Base-by-base conservation (phyloP, 2,888 invertebrate genomes). In the Trypoxylon attenuatum region DNA sequence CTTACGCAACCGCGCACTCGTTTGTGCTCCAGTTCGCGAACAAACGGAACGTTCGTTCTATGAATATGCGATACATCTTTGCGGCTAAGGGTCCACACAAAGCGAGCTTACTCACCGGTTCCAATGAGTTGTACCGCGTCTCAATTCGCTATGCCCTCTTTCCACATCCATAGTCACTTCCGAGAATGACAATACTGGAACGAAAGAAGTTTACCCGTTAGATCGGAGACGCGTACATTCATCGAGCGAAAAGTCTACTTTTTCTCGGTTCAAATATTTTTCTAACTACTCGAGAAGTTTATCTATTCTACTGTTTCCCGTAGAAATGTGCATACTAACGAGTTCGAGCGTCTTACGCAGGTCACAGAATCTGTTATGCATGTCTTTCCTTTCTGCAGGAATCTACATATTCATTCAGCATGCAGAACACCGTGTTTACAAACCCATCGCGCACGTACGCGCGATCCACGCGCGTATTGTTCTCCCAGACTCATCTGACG, bases 381-480 rank as follows among this genome's bases (percentile, higher is more conserved):
- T 61, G 33, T 16, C 50, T 54, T 23, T 54, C 25, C 46, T 67
- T 62, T 67, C 53, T 68, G 58, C 50, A 25, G 46, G 50, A 68
- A 51, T 62, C 54, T 47, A 53, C 51, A 23, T 59, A 57, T 27
- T 53, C 56, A 21, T 57, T 62, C 54, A 53, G 42, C 58, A 55
- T 56, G 60, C 59, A 38, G 55, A 53, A 38, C 52, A 62, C 49
- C 45, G 53, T 68, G 66, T 68, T 68, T 69, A 62, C 54, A 58
- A 68, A 58, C 52, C 39, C 29, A 43, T 21, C 19, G 23, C 33
- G 41, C 58, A 53, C 56, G 45, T 61, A n/a, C n/a, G 53, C 41
- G 13, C 45, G 15, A n/a, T 39, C 67, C 33, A 29, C 33, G 50
- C 47, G 27, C 54, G 47, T 51, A 63, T 69, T 68, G 57, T 39